Evolutionary conservation across 2,888 invertebrate genomes (phyloP).

Genomic region (Colletes collaris): DNA sequence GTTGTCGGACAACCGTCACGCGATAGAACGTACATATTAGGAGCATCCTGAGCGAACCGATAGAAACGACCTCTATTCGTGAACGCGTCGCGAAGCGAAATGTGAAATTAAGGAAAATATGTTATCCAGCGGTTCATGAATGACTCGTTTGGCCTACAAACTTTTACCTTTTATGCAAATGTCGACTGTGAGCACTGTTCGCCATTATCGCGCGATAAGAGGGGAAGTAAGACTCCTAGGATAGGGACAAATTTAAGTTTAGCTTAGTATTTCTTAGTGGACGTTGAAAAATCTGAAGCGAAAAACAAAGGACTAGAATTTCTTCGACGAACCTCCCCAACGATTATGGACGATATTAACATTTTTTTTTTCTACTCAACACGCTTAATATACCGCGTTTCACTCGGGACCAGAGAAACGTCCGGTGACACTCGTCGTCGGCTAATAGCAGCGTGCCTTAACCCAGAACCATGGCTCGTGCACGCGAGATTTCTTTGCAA

Average conservation of each 20-base stretch:
- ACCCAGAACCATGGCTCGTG: slow-evolving; percentile 32
- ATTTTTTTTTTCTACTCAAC: slow-evolving; percentile 34
- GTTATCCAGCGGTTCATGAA: slow-evolving; percentile 17
- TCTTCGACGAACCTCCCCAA: no score
- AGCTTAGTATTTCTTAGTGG: no score
- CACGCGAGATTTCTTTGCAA: slow-evolving; percentile 36
- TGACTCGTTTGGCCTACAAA: slow-evolving; percentile 23
- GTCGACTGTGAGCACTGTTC: neutral
- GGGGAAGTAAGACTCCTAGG: no score
- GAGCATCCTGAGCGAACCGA: neutral
- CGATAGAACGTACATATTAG: slow-evolving; percentile 23
- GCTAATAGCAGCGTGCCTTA: slow-evolving; percentile 39
- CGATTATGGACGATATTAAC: slow-evolving; percentile 25
- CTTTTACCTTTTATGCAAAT: neutral
- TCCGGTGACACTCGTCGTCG: slow-evolving; percentile 25
- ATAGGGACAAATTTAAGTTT: no score
- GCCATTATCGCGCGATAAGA: no score
- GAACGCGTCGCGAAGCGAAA: neutral
- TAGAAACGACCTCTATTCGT: neutral
- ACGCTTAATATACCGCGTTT: slow-evolving; percentile 47
- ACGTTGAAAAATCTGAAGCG: no score
- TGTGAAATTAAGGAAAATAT: neutral
- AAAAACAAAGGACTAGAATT: no score
- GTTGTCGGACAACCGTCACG: neutral
- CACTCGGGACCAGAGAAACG: slow-evolving; percentile 49